Evolutionary conservation across 2,797 vertebrate species (phyloP).

Genomic region (Tapirus indicus): DNA sequence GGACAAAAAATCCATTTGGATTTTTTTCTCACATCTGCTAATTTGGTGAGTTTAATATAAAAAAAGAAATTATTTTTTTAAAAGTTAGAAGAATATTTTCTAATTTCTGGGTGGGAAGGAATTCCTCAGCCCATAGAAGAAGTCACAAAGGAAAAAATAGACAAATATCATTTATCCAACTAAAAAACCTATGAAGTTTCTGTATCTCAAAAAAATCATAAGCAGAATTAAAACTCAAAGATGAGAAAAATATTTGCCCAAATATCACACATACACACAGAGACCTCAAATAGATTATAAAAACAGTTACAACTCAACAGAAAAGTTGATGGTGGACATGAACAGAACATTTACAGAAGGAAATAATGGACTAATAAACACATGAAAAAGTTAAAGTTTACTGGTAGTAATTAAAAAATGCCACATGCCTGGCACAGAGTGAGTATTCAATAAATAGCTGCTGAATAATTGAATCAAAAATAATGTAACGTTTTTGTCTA

Average conservation of each 20-base stretch:
- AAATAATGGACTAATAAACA: background rate
- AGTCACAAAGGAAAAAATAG: background rate
- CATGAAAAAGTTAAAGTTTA: background rate
- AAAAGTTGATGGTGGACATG: background rate
- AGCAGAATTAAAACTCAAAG: slow-evolving; percentile 25
- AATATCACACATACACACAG: background rate
- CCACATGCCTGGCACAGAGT: background rate
- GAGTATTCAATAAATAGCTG: background rate
- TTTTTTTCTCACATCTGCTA: background rate
- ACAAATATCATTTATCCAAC: background rate
- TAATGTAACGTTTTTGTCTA: background rate
- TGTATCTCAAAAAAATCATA: background rate
- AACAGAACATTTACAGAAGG: background rate
- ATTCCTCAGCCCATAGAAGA: background rate
- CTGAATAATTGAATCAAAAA: slow-evolving; percentile 1
- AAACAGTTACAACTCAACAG: background rate
- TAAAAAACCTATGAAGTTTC: slow-evolving; percentile 12
- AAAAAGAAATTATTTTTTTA: background rate
- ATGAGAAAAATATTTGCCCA: background rate
- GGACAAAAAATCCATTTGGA: background rate
- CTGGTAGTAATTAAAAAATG: background rate
- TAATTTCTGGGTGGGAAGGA: slow-evolving; percentile 44
- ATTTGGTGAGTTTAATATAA: background rate
- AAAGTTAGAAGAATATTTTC: background rate
- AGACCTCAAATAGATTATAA: background rate